Evolutionary conservation across 2,888 invertebrate genomes (phyloP), one percentile per base, ranked within the genome.

Genomic region (Volucella inflata): DNA sequence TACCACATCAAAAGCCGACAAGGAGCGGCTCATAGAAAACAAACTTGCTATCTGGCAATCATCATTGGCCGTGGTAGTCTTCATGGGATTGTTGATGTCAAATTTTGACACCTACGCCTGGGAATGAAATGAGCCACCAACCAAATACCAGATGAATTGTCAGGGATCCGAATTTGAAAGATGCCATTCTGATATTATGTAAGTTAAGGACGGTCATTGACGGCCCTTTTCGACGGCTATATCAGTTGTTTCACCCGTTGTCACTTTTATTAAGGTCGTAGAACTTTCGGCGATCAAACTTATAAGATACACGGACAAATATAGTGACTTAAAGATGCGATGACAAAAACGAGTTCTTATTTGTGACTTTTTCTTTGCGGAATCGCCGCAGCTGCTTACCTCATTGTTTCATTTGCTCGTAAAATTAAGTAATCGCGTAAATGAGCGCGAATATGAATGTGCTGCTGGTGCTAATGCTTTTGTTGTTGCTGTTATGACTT

Each of bases 261-360:
- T 17, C 38, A 48, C 14, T 17, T 12, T 44, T 46, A 16, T 30
- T 30, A 38, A 78, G 82, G 68, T 83, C 77, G 55, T 78, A 60
- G 78, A 83, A 83, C 82, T 62, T 48, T 67, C 11, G 67, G 38
- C 12, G 65, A 82, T 48, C 60, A 10, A 67, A 68, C 67, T 67
- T 83, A 83, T 78, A 78, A 78, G 78, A 78, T n/a, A 83, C 82
- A 83, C 62, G 82, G 72, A 60, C 76, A 57, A 62, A 51, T 68
- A 14, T 40, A n/a, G 46, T 72, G 72, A 83, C 74, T 74, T 68
- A 67, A 67, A 57, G 60, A 75, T 80, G 62, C 68, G 80, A 80
- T 64, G 64, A 64, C 64, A 50, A 64, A 64, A 64, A 14, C 50
- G 8, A 10, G 62, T 48, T 62, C 36, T 48, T n/a, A 6, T 48